A percentile compares a stretch with the other conserved stretches of the same genome.
Evolutionary conservation across 2,888 invertebrate species (phyloP).

Genomic region (Thymelicus lineola): DNA sequence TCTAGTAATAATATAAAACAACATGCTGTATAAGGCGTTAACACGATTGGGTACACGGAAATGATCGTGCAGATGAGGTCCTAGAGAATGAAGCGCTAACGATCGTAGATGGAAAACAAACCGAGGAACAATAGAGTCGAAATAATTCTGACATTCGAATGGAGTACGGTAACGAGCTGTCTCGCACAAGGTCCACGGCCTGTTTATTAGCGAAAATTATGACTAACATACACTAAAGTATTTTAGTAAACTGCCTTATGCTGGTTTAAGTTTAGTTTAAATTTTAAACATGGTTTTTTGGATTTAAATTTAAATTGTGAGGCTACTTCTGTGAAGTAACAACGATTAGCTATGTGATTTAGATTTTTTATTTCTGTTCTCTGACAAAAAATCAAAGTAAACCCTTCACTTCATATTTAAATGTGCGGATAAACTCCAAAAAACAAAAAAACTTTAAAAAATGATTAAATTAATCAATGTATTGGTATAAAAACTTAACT

Average conservation of each 20-base stretch:
- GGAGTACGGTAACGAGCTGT: conserved; percentile 64
- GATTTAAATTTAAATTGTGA: no score
- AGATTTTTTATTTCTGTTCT: no score
- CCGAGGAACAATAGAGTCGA: conserved; percentile 60
- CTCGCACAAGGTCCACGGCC: conserved; percentile 55
- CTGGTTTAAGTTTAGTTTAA: no score
- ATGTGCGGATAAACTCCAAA: no score
- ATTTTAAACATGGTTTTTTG: no score
- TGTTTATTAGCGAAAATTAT: conserved; percentile 42
- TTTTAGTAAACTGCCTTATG: not conserved
- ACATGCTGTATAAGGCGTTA: conserved; percentile 18
- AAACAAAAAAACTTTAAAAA: no score
- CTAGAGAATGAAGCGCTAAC: conserved; percentile 46
- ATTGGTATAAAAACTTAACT: no score
- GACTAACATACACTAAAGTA: conserved; percentile 26
- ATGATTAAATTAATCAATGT: no score
- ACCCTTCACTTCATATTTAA: no score
- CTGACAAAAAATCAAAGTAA: no score
- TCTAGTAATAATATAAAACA: not conserved
- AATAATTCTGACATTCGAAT: conserved; percentile 63
- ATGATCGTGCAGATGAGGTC: conserved; percentile 41
- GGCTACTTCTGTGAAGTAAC: no score
- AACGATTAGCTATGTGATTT: no score
- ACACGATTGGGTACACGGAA: conserved; percentile 31
- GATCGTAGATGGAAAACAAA: conserved; percentile 48